Evolutionary conservation across 1,140 invertebrate genomes (phyloP), one percentile per base, ranked within the genome.

Genomic region (Plectrocnemia conspersa): DNA sequence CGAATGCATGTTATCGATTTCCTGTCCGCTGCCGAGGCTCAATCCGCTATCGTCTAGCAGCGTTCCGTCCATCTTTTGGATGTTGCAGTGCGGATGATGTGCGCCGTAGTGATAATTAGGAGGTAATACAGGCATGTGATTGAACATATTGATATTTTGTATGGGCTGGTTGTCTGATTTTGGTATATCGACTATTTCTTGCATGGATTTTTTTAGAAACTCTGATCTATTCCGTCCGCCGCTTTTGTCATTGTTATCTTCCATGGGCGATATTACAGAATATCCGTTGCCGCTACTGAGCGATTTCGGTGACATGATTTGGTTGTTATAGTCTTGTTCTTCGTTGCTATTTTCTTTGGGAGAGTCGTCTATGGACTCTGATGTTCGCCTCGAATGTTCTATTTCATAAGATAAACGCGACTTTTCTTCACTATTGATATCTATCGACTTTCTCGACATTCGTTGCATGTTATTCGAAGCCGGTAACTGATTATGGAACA

Each of bases 1-100:
- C 40, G 78, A 81, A 60, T 78, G 75, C 21, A 74, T 64, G 53
- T 67, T 78, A 57, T 80, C 75, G 42, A 75, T 74, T 27, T 70
- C 68, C 52, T 68, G 64, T 44, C 10, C 42, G 22, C 47, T 42
- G 67, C 0, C 73, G 68, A 0, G 64, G 65, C 48, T 73, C 24
- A 61, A 18, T 11, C 48, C 52, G 42, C 48, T 54, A 18, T 62
- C 56, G 9, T 15, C 52, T 10, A 16, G 18, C n/a, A 40, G 46
- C 11, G 49, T 41, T 10, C 47, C 32, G 5, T 58, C 50, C 9
- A 18, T 21, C 41, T 62, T 59, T 38, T 54, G 47, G 15, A 62
- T 29, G n/a, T 19, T 36, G 24, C 59, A 56, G 2, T 52, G 46
- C 1, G 21, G 44, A 2, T 40, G 10, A 15, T 42, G 15, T 22